Conservation (phyloP, 2,113 vertebrate species). For the Gasterosteus nipponicus region DNA sequence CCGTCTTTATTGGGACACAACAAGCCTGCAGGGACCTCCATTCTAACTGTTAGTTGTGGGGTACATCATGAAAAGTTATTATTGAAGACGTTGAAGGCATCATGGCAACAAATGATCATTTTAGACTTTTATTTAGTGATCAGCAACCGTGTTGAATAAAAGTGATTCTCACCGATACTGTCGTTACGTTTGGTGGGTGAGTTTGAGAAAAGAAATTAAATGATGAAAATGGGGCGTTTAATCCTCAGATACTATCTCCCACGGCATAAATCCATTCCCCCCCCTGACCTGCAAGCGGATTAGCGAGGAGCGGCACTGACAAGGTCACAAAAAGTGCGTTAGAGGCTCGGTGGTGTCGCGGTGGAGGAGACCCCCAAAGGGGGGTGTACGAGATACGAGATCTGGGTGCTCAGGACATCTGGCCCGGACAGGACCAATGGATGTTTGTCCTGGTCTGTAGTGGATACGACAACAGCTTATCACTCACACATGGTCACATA, state of each 20-base stretch:
- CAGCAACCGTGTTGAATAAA: not conserved
- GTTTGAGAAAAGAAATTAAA: not conserved
- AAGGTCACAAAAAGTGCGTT: not conserved
- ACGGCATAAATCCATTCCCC: not conserved
- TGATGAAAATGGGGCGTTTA: not conserved
- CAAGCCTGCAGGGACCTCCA: not conserved
- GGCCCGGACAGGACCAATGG: not conserved
- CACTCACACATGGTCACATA: not conserved
- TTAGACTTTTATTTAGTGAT: too few species aligned
- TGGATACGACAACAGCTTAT: not conserved
- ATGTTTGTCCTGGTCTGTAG: not conserved
- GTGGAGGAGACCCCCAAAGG: not conserved
- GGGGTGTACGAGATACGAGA: not conserved
- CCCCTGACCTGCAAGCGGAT: not conserved
- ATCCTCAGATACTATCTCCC: not conserved
- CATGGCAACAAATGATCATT: not conserved
- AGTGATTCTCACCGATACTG: not conserved
- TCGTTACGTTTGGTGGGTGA: not conserved
- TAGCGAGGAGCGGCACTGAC: not conserved
- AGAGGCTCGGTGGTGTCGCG: not conserved
- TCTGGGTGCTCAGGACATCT: not conserved
- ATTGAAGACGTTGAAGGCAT: not conserved
- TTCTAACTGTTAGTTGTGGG: not conserved
- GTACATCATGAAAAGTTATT: too few species aligned
- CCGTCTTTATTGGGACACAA: too few species aligned